phyloP scores from a whole-genome alignment of 2,113 vertebrate species.

The Spea bombifrons region DNA sequence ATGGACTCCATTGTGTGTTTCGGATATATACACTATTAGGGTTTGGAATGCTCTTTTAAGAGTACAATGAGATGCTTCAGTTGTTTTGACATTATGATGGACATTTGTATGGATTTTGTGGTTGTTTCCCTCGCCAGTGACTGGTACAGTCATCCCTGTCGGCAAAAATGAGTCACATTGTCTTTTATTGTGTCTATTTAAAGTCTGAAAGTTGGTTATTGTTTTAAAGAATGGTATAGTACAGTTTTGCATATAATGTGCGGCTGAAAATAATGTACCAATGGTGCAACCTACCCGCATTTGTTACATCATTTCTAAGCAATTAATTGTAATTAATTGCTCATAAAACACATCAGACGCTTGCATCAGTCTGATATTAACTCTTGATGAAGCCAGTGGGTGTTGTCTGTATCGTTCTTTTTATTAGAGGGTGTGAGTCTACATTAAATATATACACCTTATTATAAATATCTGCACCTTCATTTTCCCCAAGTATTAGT shows the following conservation, averaged over 20 bases:
- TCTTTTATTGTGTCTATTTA: background rate
- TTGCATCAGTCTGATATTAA: background rate
- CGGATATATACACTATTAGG: too few species aligned
- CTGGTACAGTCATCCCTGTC: too few species aligned
- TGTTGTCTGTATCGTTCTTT: background rate
- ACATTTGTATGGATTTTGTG: too few species aligned
- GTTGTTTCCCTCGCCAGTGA: too few species aligned
- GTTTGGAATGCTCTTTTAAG: too few species aligned
- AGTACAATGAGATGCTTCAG: too few species aligned
- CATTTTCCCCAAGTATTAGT: too few species aligned
- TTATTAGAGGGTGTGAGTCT: conserved; percentile 22
- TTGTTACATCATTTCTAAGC: conserved; percentile 1
- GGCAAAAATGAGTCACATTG: background rate
- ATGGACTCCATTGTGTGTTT: too few species aligned
- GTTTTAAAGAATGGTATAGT: background rate
- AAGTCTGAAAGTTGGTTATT: background rate
- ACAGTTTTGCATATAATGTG: background rate
- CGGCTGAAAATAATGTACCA: background rate
- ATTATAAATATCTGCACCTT: too few species aligned
- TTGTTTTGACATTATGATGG: too few species aligned
- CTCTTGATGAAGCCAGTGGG: conserved; percentile 15
- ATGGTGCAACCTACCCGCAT: background rate
- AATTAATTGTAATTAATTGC: background rate
- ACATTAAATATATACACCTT: background rate
- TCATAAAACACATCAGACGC: conserved; percentile 4